Evolutionary conservation across 2,113 vertebrate species (phyloP), one percentile per base, ranked within the genome.

Genomic region (Oreochromis spilurus): DNA sequence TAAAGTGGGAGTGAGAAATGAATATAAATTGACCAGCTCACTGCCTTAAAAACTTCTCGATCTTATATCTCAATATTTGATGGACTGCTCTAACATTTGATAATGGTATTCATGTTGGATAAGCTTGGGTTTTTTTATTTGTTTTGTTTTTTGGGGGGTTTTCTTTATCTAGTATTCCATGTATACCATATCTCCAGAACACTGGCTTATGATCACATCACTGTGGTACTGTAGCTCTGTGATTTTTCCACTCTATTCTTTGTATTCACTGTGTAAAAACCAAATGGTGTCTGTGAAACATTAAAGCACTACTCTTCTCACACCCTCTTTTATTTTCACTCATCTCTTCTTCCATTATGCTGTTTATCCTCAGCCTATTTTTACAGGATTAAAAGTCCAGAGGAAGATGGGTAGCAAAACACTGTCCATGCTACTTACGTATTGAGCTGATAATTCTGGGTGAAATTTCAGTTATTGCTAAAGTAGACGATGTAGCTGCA

Each of bases 361-460:
- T 29, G 70, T 82, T 84, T 72, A 89, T 91, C 86, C 84, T 67
- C 83, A 52, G 79, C 79, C 60, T 92, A 40, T 90, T 89, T 87
- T 88, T 88, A 89, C 90, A 88, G 89, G 84, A 93, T 93, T 93
- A 93, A 82, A 88, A 31, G 90, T 89, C 86, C 83, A 62, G 65
- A 5, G 89, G 83, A 87, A 94, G 79, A 89, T 21, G 58, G 87
- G 79, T 57, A 53, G 86, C 91, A 91, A 91, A 90, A 90, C 88
- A 84, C 90, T 93, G 77, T 81, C 81, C 81, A 65, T 79, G 79
- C 62, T 85, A 60, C 88, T 84, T 54, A 21, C 24, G 43, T 82
- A 88, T 2, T 88, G 79, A 88, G 16, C 84, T 93, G 92, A 93
- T 34, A 92, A 86, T 81, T 91, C 85, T 31, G 34, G 75, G 77